phyloP scores from a whole-genome alignment of 2,888 invertebrate species.

The Andricus quercusramuli region DNA sequence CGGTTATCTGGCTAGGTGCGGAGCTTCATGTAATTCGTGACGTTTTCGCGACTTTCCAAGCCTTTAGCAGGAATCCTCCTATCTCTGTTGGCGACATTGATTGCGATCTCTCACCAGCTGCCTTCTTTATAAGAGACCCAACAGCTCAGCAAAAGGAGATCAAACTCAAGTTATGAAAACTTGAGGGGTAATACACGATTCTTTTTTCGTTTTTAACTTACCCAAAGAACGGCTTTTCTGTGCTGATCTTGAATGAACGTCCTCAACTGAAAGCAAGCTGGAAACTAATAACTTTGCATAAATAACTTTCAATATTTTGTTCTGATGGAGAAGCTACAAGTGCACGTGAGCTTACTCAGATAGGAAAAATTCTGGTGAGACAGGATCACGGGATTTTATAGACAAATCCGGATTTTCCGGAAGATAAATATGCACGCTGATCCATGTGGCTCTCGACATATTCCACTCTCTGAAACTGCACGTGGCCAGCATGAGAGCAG shows the following conservation, averaged over 20 bases:
- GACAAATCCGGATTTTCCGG: conserved; percentile 21
- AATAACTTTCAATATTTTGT: background rate
- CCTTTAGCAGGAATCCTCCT: conserved; percentile 4
- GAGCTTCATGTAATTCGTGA: conserved; percentile 54
- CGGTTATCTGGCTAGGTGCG: conserved; percentile 53
- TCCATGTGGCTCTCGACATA: conserved; percentile 22
- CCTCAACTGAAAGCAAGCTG: background rate
- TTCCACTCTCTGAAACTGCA: conserved; percentile 20
- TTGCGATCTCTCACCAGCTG: conserved; percentile 36
- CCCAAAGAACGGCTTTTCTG: background rate
- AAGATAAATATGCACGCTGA: conserved; percentile 26
- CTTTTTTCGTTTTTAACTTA: background rate
- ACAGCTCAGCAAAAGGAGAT: conserved; percentile 27
- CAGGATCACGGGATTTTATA: conserved; percentile 11
- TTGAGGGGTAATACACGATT: background rate
- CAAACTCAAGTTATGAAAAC: conserved; percentile 30
- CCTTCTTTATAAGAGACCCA: conserved; percentile 9
- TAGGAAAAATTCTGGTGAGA: background rate
- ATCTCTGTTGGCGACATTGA: conserved; percentile 34
- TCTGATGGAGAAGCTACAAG: background rate
- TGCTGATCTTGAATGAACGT: conserved; percentile 4
- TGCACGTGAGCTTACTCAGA: background rate
- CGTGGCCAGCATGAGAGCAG: conserved; percentile 25
- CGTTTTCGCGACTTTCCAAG: conserved; percentile 51
- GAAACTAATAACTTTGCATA: background rate